Base-by-base conservation (phyloP, 2,797 vertebrate species). In the Epinephelus coioides region DNA sequence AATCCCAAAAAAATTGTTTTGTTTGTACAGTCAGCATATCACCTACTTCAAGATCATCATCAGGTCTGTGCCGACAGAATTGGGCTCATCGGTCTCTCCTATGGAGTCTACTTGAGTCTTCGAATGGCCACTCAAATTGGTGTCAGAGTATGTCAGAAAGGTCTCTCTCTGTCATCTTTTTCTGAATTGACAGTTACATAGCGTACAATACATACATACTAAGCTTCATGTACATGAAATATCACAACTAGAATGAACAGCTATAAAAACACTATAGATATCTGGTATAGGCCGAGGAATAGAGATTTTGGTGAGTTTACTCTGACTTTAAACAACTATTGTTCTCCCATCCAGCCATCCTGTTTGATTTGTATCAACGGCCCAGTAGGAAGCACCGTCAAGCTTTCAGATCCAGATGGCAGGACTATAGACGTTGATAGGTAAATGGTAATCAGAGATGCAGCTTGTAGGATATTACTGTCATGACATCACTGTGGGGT, bases 291-390 rank as follows among this genome's bases (percentile, higher is more conserved):
- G 7, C 5, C 8, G 10, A 30, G 13, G 2, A 60, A 21, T 23
- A 19, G 2, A 55, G n/a, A 30, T 18, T 74, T 44, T 8, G n/a
- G 2, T 47, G 1, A 50, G 8, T 23, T 63, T 19, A 44, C 10
- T 8, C n/a, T 69, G 1, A 67, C 23, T 38, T 61, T 27, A 0
- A 43, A 27, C 23, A n/a, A 5, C 65, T 5, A 17, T 3, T 49
- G 3, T 78, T 77, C n/a, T 85, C 8, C 21, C 82, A 23, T 82
- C 4, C 86, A 95, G 95, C 89, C 93, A 2, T 86, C 88, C 21
- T 95, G 94, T 89, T 81, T 94, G 77, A 81, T 95, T 79, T 87
- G 90, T 55, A 81, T 95, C 61, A 95, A 94, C 2, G 94, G 94
- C 8, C 87, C 92, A 17, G 6, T 84, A 1, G 94, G 88, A 78